Base-by-base conservation (phyloP, 1,140 invertebrate genomes). In the Aethina tumida region DNA sequence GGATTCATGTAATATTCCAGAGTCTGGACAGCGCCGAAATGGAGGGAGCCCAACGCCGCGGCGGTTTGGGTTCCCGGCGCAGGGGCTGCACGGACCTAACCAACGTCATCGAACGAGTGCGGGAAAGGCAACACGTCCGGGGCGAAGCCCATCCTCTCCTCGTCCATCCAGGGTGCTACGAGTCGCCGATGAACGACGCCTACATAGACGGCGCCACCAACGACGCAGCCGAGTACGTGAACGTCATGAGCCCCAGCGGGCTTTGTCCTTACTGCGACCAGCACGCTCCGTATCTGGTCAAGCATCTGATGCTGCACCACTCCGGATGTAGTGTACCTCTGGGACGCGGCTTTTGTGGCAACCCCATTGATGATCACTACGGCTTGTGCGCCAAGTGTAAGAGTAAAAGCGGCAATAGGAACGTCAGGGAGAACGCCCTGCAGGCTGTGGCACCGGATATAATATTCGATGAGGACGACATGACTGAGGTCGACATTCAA, bases 301-400 rank as follows among this genome's bases (percentile, higher is more conserved):
- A 48, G 13, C 64, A 65, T 41, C 52, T 63, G 53, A 24, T 57
- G 7, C 45, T 55, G 4, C 49, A 61, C 8, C 69, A 73, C 56
- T 61, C 63, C 12, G 69, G 69, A 6, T 73, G 70, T 54, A 62
- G 61, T 4, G 41, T 56, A 1, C 44, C 57, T 6, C 67, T 58
- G 49, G 55, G 56, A 14, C 51, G 57, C 27, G 62, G 56, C 4
- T 53, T 52, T 36, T 71, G 68, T 50, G 69, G 69, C 14, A 60
- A 63, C 36, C 48, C 66, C 8, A 52, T 56, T 27, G 64, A 67
- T 25, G 32, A 41, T 32, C 44, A 50, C 55, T 72, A 70, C 41
- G 53, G 67, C 3, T 56, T 73, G 42, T 74, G 73, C 52, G 54
- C 58, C 14, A 52, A 60, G 14, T 75, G 72, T 49, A 56, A 67